phyloP scores from a whole-genome alignment of 2,797 vertebrate species.

The Eulemur mongoz region DNA sequence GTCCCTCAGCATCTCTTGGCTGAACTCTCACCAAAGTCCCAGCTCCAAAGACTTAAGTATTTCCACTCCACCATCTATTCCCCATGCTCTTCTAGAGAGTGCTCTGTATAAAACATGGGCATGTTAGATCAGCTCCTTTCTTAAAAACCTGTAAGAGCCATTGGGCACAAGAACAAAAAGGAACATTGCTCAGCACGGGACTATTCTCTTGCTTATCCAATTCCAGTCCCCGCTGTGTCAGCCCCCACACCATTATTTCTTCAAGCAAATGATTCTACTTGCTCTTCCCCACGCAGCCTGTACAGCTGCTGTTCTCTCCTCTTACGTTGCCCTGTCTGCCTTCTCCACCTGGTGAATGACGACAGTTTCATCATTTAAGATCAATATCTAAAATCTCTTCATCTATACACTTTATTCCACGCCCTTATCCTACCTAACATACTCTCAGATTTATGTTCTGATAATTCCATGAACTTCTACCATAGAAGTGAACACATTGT shows the following conservation, averaged over 20 bases:
- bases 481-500: not conserved
- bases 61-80: not conserved
- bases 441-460: not conserved
- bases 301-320: not conserved
- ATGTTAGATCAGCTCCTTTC: not conserved
- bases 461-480: not conserved
- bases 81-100: not conserved
- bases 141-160: not conserved
- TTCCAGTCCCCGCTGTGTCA: not conserved
- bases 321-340: not conserved
- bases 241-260: not conserved
- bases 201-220: not conserved
- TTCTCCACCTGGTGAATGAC: not conserved
- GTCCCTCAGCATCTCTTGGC: not conserved
- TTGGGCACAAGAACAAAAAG: not conserved
- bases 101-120: not conserved
- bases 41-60: not conserved
- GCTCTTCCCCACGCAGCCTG: not conserved
- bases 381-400: constrained; percentile 14
- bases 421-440: not conserved
- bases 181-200: not conserved
- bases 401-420: not conserved
- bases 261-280: not conserved
- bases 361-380: not conserved
- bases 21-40: not conserved